Base-by-base conservation (phyloP, 2,113 vertebrate species). In the Trochalopteron elliotii region DNA sequence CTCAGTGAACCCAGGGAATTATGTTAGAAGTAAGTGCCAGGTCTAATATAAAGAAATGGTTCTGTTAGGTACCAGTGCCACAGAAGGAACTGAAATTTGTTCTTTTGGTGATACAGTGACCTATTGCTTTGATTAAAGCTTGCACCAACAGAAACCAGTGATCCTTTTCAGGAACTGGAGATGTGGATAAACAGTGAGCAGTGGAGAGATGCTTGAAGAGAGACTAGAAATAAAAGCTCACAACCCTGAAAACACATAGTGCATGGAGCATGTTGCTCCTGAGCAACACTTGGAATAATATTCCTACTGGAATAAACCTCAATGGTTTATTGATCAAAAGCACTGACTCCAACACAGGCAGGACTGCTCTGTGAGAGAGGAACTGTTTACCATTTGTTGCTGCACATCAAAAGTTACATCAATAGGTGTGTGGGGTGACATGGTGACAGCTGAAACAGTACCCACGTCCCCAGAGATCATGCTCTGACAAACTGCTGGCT, bases 341-440 rank as follows among this genome's bases (percentile, higher is more conserved):
- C 52, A 28, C 47, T 64, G 89, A 56, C 83, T 89, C 64, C 76
- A 59, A 19, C 55, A 42, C 16, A 67, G 42, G 80, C 71, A 90
- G 52, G 80, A 81, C 27, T 15, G 44, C 1, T 5, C 65, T 93
- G 47, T 1, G 5, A 40, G 78, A 86, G 35, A 75, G 47, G 83
- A 78, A 70, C 92, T 95, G 75, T 94, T 95, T 93, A 68, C 94
- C 86, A 86, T 89, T 95, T 95, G 88, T 94, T 94, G 88, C 94
- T 93, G 79, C 79, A 69, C 71, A 72, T 91, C 85, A 88, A 53
- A 90, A 94, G 49, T 92, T 85, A 33, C 88, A 83, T 80, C 92
- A 90, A 12, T 90, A 93, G 70, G 79, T 93, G 45, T 64, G 40
- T 50, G 23, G 35, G 63, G 82, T 7, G 67, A 82, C 77, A 71